Base-by-base conservation (phyloP, 2,113 vertebrate species). In the Notarius lentiginosus region DNA sequence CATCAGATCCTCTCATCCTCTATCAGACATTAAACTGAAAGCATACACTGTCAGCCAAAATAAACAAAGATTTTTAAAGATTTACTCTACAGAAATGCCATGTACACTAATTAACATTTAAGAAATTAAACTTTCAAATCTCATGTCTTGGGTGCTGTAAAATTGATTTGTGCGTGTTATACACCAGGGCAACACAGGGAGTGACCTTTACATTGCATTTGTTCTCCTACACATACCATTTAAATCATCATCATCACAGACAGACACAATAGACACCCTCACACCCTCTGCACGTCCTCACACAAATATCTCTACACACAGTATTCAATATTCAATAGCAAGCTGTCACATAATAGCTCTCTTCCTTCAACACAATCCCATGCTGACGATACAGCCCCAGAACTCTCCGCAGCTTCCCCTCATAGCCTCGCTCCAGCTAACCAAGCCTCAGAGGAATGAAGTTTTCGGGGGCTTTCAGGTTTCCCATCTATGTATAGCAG, bases 281-380 rank as follows among this genome's bases (percentile, higher is more conserved):
- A 53, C 12, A 53, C 30, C 41, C 60, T 30, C 73, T 60, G n/a
- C 58, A 68, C 83, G 70, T 79, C 47, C 85, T 84, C 80, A 90
- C 66, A 27, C 83, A 89, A 89, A 91, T 87, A 90, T 70, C 60
- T 84, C 84, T 89, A 82, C 63, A 86, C 81, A 80, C 85, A 82
- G 73, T 92, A 92, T 93, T 93, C 91, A 94, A 91, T 94, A 95
- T 94, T 92, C 88, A 95, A 91, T 91, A 93, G 80, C 91, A 92
- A 93, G 92, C 91, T 94, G 93, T 92, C 92, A 93, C 91, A 92
- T 93, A 94, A 94, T 88, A 89, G 88, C 87, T 88, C 92, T 83
- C 84, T 89, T 92, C 92, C 11, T 76, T 72, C 89, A 88, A 90
- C 92, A 93, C 90, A 89, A 90, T 92, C 77, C 82, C 56, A 55